Percentiles rank a stretch among this genome's conserved stretches.
Evolutionary conservation across 2,113 vertebrate species (phyloP).

Genomic region (Benitochromis conjunctus): DNA sequence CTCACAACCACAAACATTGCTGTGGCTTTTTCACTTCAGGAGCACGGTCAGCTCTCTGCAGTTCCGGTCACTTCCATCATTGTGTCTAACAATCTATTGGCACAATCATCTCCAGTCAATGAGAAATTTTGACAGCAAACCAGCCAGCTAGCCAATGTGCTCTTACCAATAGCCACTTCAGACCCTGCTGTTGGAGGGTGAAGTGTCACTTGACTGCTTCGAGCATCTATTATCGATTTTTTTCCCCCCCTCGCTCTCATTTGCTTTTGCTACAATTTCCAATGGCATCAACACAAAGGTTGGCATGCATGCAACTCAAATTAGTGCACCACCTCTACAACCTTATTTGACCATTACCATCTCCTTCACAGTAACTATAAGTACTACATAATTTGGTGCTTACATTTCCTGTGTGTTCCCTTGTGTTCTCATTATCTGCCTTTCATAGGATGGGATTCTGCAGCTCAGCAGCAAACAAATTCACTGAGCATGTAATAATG

Average conservation of each 20-base stretch:
- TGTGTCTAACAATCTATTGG: background rate
- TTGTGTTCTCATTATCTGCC: constrained; percentile 66
- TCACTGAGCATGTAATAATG: constrained; percentile 31
- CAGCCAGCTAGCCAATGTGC: background rate
- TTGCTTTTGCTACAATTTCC: constrained; percentile 10
- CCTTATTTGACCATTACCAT: constrained; percentile 27
- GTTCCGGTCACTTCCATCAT: background rate
- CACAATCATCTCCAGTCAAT: background rate
- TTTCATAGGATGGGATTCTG: constrained; percentile 44
- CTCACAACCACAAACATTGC: background rate
- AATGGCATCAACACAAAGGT: constrained; percentile 12
- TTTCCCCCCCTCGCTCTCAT: background rate
- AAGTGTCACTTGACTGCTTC: constrained; percentile 47
- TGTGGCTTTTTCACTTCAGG: background rate
- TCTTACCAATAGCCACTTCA: constrained; percentile 41
- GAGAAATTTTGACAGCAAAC: background rate
- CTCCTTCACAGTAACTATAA: constrained; percentile 10
- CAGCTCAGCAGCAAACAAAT: constrained; percentile 51
- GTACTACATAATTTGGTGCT: constrained; percentile 31
- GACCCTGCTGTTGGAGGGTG: constrained; percentile 7
- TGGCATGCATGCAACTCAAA: constrained; percentile 7
- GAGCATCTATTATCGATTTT: background rate
- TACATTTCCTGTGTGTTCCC: constrained; percentile 45
- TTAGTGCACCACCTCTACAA: constrained; percentile 2
- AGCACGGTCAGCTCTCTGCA: background rate